phyloP scores from a whole-genome alignment of 2,888 invertebrate species.

The Leptinotarsa haldemani region DNA sequence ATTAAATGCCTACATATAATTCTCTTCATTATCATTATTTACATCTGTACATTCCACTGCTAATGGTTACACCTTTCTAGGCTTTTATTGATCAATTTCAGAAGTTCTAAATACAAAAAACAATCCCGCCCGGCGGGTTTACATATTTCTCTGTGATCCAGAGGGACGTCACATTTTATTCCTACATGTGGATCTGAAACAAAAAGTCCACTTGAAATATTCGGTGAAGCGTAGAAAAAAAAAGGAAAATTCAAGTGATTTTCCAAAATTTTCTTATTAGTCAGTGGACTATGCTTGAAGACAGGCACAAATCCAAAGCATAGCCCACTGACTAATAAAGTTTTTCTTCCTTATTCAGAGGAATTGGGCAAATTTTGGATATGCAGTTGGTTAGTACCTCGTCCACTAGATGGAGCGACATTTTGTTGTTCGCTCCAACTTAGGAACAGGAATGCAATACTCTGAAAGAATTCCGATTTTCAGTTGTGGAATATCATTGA shows the following conservation, averaged over 20 bases:
- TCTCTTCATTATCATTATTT: background rate
- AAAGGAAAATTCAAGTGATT: background rate
- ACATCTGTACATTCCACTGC: background rate
- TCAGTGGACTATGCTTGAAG: too few relatives aligned
- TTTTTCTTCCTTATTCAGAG: too few relatives aligned
- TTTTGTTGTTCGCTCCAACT: too few relatives aligned
- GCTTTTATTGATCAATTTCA: conserved; percentile 69
- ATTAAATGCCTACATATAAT: background rate
- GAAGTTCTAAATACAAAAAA: conserved; percentile 75
- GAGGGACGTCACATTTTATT: conserved; percentile 76
- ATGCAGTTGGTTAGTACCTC: too few relatives aligned
- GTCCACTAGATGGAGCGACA: too few relatives aligned
- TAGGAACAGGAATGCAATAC: too few relatives aligned
- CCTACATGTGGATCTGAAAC: conserved; percentile 83
- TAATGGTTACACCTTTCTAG: background rate
- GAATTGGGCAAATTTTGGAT: too few relatives aligned
- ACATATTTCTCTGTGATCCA: conserved; percentile 88
- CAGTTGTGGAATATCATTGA: too few relatives aligned
- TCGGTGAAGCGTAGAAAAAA: background rate
- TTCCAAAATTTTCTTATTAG: too few relatives aligned
- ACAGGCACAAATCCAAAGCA: too few relatives aligned
- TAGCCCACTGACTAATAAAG: too few relatives aligned
- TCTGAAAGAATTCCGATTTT: too few relatives aligned
- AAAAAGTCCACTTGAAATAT: conserved; percentile 19
- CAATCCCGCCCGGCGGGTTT: conserved; percentile 81